Conservation (phyloP, 2,113 vertebrate species). For the Corythoichthys intestinalis region DNA sequence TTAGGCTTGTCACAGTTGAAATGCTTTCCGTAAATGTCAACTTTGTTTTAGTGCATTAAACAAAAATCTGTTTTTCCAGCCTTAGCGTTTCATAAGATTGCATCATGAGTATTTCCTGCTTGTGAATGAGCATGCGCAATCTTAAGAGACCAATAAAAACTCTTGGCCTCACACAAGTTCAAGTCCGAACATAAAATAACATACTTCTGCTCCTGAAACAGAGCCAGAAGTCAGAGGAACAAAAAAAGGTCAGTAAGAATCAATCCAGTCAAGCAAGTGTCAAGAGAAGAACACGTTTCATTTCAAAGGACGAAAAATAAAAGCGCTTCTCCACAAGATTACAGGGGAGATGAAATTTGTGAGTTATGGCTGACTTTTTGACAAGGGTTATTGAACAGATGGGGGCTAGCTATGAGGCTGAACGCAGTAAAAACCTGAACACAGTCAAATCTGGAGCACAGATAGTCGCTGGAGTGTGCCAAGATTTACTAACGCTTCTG, state of each 20-base stretch:
- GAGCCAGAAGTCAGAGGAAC: neutral
- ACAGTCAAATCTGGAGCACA: constrained; percentile 40
- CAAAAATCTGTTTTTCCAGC: neutral
- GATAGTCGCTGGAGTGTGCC: constrained; percentile 48
- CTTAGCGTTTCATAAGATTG: neutral
- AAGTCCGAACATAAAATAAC: neutral
- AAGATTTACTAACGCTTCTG: constrained; percentile 22
- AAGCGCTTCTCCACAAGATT: constrained; percentile 34
- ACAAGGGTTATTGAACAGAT: constrained; percentile 58
- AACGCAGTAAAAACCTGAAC: constrained; percentile 30
- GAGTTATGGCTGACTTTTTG: constrained; percentile 52
- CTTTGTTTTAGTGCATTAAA: neutral
- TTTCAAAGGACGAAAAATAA: constrained; percentile 18
- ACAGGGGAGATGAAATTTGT: constrained; percentile 40
- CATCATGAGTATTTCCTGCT: neutral
- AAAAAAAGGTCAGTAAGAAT: neutral
- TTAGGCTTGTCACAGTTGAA: neutral
- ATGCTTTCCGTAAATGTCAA: neutral
- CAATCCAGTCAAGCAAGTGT: constrained; percentile 5
- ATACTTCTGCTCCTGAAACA: neutral
- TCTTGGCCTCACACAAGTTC: neutral
- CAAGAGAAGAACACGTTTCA: neutral
- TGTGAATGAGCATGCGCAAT: neutral
- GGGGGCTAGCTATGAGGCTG: constrained; percentile 35
- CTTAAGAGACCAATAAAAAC: neutral